These are phyloP conservation scores for Condylura cristata DNA, from an alignment of 2,113 vertebrate species.

Conservation along the genomic window DNA sequence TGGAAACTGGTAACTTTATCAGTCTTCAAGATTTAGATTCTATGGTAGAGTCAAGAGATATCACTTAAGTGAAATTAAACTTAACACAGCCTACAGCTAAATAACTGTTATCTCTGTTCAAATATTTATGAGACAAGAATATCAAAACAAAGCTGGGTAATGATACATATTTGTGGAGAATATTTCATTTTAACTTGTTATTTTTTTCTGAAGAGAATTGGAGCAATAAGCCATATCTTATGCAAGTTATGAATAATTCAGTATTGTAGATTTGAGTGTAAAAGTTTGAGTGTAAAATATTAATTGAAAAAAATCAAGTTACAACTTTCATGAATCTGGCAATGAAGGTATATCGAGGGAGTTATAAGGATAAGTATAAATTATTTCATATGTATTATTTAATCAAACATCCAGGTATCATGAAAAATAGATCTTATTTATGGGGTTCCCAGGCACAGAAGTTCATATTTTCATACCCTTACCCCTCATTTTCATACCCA, in stretches of 20 bases:
- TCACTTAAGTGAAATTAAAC: neutral
- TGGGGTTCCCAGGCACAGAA: neutral
- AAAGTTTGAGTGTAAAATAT: neutral
- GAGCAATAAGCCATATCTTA: neutral
- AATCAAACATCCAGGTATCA: neutral
- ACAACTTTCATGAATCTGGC: neutral
- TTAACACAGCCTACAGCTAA: neutral
- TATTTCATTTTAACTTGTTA: neutral
- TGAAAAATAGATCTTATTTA: neutral
- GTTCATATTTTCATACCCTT: too few species aligned
- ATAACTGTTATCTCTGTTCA: neutral
- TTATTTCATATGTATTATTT: neutral
- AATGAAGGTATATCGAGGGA: neutral
- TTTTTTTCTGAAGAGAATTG: neutral
- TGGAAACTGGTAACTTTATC: neutral
- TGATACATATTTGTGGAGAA: neutral
- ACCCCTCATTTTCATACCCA: too few species aligned
- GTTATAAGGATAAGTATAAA: neutral
- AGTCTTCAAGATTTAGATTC: neutral
- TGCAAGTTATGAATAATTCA: constrained; percentile 2
- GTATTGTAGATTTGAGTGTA: neutral
- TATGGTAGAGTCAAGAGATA: neutral
- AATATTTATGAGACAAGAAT: constrained; percentile 16
- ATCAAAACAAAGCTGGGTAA: constrained; percentile 31
- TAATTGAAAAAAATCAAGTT: constrained; percentile 29